These are phyloP conservation scores for Sceloporus undulatus DNA, from an alignment of 2,113 vertebrate genomes.

Conservation along the genomic window DNA sequence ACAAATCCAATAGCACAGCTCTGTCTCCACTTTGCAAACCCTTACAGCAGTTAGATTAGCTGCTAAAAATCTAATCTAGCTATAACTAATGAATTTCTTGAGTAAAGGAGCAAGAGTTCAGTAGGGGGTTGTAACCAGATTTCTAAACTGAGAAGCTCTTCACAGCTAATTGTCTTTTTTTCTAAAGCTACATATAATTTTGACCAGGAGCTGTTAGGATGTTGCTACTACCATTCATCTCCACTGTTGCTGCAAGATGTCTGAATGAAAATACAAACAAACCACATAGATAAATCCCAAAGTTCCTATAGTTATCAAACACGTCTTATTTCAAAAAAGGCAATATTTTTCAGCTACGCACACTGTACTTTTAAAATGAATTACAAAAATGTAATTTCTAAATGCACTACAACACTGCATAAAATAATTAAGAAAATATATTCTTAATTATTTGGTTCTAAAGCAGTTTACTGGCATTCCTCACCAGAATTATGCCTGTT, in stretches of 20 bases:
- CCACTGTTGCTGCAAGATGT: slow-evolving; percentile 84
- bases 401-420: background rate
- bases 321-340: slow-evolving; percentile 64
- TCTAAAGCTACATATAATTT: slow-evolving; percentile 55
- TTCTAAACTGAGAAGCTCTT: slow-evolving; percentile 85
- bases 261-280: slow-evolving; percentile 80
- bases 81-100: slow-evolving; percentile 85
- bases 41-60: slow-evolving; percentile 88
- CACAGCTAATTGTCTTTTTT: slow-evolving; percentile 11
- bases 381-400: slow-evolving; percentile 41
- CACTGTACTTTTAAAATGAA: background rate
- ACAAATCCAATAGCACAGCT: slow-evolving; percentile 88
- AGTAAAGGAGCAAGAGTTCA: slow-evolving; percentile 85
- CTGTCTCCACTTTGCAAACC: slow-evolving; percentile 83
- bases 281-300: slow-evolving; percentile 59
- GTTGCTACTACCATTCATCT: slow-evolving; percentile 87
- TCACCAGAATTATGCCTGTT: background rate
- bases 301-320: slow-evolving; percentile 68
- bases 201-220: slow-evolving; percentile 77
- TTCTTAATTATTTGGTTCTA: background rate
- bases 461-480: slow-evolving; percentile 6
- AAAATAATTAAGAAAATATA: slow-evolving; percentile 13
- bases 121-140: slow-evolving; percentile 80
- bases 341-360: slow-evolving; percentile 50
- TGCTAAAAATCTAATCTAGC: slow-evolving; percentile 86